Evolutionary conservation across 2,113 vertebrate genomes (phyloP), one percentile per base, ranked within the genome.

Genomic region (Tyrannus savana): DNA sequence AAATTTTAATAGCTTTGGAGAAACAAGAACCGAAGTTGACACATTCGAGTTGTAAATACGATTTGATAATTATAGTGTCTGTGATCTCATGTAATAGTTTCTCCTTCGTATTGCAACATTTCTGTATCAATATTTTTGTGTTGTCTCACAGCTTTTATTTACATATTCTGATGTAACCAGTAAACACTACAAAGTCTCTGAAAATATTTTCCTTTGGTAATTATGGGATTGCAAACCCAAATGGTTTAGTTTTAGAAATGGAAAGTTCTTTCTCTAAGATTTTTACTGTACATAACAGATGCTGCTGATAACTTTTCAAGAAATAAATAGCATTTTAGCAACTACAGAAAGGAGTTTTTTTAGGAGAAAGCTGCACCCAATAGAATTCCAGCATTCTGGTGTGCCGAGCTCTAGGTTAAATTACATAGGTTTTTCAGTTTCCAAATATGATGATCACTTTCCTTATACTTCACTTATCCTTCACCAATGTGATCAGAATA

Each of bases 31-130:
- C 50, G 42, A 83, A 93, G 46, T 66, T 93, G 93, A 63, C 82
- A 90, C 82, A 90, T 83, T 91, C 4, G 15, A 76, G 80, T 37
- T 95, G 84, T 80, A 91, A 97, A 93, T 90, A 93, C 0, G 0
- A 83, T 86, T 90, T 82, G 72, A 71, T 93, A 94, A 95, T 96
- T 95, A 88, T 11, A 80, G 72, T 67, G 67, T 71, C 91, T 85
- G 79, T 91, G 84, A 96, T 87, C 94, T 96, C 82, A 93, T 91
- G 46, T 74, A 93, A 88, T 59, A 83, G 59, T 62, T 93, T 95
- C 87, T 91, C 94, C 83, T 81, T 93, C 63, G 0, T 44, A 77
- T 76, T 93, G 81, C 84, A 91, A 77, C 75, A 85, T 69, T 87
- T 87, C 76, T 87, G 22, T 85, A 91, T 88, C 84, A 83, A 55